Percentiles rank a stretch among this genome's conserved stretches.
Conservation (phyloP, 2,888 invertebrate species). For the Anoplius nigerrimus region DNA sequence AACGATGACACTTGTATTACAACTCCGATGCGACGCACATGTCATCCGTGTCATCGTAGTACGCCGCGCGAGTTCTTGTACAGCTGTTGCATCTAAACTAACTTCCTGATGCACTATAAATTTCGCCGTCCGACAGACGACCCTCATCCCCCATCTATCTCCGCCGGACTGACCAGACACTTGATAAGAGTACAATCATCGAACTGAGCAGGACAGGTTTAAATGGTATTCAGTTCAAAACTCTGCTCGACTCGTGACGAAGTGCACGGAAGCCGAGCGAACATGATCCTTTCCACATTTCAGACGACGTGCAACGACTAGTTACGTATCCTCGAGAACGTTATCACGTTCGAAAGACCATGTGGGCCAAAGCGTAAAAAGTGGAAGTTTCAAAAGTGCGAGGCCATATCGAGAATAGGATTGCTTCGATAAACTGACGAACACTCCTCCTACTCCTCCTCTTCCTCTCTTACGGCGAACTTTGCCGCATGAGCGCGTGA, state of each 20-base stretch:
- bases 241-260: too few species aligned
- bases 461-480: conserved; percentile 18
- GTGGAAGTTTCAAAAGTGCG: neutral
- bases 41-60: conserved; percentile 31
- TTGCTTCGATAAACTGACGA: conserved; percentile 27
- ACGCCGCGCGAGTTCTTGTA: conserved; percentile 45
- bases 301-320: neutral
- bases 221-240: too few species aligned
- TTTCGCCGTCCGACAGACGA: conserved; percentile 8
- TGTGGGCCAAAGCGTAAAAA: conserved; percentile 8
- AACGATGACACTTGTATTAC: conserved; percentile 35
- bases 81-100: conserved; percentile 42
- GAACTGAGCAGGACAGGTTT: too few species aligned
- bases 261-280: too few species aligned
- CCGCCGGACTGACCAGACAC: too few species aligned
- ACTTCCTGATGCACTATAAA: conserved; percentile 44
- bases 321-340: neutral
- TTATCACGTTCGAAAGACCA: neutral
- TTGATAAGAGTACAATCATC: too few species aligned
- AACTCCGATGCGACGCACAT: conserved; percentile 46
- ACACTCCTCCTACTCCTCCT: conserved; percentile 13
- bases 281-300: too few species aligned
- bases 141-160: too few species aligned
- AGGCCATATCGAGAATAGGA: conserved; percentile 34
- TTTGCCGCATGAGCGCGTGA: conserved; percentile 59